Conservation (phyloP, 2,113 vertebrate genomes). For the Phrynocephalus versicolor region DNA sequence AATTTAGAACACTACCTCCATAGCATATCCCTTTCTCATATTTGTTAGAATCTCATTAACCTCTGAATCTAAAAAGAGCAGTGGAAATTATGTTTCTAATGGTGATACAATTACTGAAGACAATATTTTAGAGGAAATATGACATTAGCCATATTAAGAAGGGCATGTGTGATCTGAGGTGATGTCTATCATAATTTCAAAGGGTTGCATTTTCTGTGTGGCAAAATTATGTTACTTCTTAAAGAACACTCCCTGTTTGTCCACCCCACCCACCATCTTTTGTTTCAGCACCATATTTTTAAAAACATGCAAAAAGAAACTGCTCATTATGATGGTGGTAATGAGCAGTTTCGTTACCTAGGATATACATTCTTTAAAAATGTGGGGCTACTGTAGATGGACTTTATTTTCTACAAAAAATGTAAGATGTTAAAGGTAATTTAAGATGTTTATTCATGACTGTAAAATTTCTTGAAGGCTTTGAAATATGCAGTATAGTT, state of each 20-base stretch:
- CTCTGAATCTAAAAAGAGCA: neutral
- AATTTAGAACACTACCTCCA: neutral
- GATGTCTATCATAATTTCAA: neutral
- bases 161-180: neutral
- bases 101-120: neutral
- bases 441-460: neutral
- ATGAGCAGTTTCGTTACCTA: too few relatives aligned
- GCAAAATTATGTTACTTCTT: neutral
- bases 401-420: too few relatives aligned
- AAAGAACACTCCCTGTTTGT: neutral
- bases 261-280: too few relatives aligned
- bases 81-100: neutral
- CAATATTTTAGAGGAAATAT: neutral
- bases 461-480: neutral
- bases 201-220: neutral
- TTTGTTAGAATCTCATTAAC: neutral
- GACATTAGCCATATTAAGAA: neutral
- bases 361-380: too few relatives aligned
- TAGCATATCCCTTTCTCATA: neutral
- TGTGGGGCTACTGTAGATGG: too few relatives aligned
- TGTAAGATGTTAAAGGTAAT: neutral
- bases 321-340: too few relatives aligned
- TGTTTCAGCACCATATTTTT: too few relatives aligned
- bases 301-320: too few relatives aligned
- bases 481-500: neutral